Evolutionary conservation across 2,113 vertebrate genomes (phyloP), one percentile per base, ranked within the genome.

Genomic region (Macrotis lagotis): DNA sequence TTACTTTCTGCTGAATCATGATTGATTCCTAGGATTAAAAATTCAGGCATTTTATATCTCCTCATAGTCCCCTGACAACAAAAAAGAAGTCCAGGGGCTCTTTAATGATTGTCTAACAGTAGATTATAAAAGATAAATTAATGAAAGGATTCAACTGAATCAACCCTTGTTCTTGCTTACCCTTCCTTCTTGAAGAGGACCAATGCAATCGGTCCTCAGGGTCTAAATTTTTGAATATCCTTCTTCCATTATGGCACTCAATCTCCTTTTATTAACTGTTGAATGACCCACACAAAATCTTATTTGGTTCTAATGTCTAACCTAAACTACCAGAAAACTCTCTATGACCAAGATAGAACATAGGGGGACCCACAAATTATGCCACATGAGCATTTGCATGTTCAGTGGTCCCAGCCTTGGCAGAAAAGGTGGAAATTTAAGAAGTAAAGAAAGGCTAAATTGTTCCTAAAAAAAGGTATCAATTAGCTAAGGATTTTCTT

Each of bases 401-500:
- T 83, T 44, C 19, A 83, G 24, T 22, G n/a, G 19, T 0, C 16
- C 66, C n/a, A 89, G 37, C 25, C 37, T n/a, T 88, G 25, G 91
- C 25, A 90, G 88, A 94, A 91, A 92, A 55, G 31, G 12, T 88
- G 89, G 52, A 6, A 8, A 11, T 49, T 26, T 90, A 91, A 94
- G 26, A 94, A 96, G 92, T 48, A n/a, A 31, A 11, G 10, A 95
- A 96, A 94, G 19, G 66, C 66, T 90, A 89, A 97, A 48, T 90
- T 95, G 66, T 93, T 96, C 91, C 93, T 59, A 96, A 50, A 90
- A 51, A 74, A 37, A 74, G 37, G n/a, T 19, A 74, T 74, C 66
- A 74, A n/a, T n/a, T n/a, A n/a, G 37, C 37, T 74, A 83, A 83
- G n/a, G n/a, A 83, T 44, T 24, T 24, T 83, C n/a, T 83, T 83